Conservation (phyloP, 2,888 invertebrate species). For the Raillietiella orientalis region DNA sequence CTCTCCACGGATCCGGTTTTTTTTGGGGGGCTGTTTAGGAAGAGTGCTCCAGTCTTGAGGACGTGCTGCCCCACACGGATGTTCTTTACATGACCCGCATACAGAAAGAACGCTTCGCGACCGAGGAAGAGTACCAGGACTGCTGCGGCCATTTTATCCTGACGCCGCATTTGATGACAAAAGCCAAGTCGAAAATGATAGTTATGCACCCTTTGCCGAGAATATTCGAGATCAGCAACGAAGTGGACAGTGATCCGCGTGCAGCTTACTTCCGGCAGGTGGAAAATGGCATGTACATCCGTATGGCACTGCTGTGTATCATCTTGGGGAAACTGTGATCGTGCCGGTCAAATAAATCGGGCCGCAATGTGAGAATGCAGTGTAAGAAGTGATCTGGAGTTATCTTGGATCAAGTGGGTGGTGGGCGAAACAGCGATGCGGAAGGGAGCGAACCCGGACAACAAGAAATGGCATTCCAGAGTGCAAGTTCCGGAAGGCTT, state of each 20-base stretch:
- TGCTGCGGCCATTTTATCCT: conserved; percentile 58
- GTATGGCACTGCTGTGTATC: conserved; percentile 87
- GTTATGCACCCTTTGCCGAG: conserved; percentile 93
- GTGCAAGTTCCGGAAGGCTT: too few relatives aligned
- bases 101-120: conserved; percentile 64
- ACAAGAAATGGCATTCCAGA: too few relatives aligned
- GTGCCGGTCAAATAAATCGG: too few relatives aligned
- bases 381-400: too few relatives aligned
- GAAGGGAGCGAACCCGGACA: too few relatives aligned
- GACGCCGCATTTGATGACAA: conserved; percentile 80
- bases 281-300: conserved; percentile 86
- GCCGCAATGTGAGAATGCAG: too few relatives aligned
- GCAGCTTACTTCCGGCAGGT: conserved; percentile 97
- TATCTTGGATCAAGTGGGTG: too few relatives aligned
- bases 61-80: conserved; percentile 67
- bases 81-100: conserved; percentile 96
- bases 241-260: conserved; percentile 80
- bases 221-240: conserved; percentile 69
- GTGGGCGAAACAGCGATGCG: too few relatives aligned
- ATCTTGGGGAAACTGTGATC: conserved; percentile 28
- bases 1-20: too few relatives aligned
- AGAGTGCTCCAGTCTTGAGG: conserved; percentile 38
- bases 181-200: conserved; percentile 68
- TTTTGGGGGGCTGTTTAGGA: too few relatives aligned
- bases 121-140: conserved; percentile 53